Evolutionary conservation across 2,888 invertebrate genomes (phyloP).

Genomic region (Cantharis nigra): DNA sequence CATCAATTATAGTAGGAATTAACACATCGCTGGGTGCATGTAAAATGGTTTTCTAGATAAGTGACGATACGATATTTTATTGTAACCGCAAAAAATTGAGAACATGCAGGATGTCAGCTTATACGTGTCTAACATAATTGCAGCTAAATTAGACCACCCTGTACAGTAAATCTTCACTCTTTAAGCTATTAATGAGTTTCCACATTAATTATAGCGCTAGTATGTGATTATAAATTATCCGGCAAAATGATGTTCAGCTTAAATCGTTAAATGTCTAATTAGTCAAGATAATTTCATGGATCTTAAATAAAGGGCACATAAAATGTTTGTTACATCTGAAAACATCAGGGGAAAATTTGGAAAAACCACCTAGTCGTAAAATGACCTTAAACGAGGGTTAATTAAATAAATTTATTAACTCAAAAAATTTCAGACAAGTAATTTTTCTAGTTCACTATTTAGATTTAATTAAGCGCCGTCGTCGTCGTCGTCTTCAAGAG

Average conservation of each 20-base stretch:
- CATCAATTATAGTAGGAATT: slow-evolving; percentile 27
- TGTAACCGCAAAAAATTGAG: not conserved
- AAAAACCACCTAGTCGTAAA: not conserved
- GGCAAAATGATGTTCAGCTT: not conserved
- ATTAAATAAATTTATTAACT: not conserved
- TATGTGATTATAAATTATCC: not conserved
- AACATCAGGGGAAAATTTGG: not conserved
- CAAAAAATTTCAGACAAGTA: not conserved
- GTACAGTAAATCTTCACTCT: not conserved
- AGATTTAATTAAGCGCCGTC: not conserved
- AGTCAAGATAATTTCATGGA: not conserved
- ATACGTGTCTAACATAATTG: not conserved
- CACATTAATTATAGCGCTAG: not conserved
- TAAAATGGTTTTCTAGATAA: not conserved
- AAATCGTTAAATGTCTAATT: not conserved
- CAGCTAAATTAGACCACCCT: not conserved
- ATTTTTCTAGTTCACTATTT: not conserved
- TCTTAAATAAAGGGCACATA: not conserved
- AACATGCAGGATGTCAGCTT: not conserved
- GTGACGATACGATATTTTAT: not conserved
- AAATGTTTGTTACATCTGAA: not conserved
- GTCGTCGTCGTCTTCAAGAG: not conserved
- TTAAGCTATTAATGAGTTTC: not conserved
- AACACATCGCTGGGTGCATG: slow-evolving; percentile 22
- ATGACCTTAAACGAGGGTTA: not conserved